Evolutionary conservation across 2,888 invertebrate species (phyloP).

Genomic region (Oscheius sp.): DNA sequence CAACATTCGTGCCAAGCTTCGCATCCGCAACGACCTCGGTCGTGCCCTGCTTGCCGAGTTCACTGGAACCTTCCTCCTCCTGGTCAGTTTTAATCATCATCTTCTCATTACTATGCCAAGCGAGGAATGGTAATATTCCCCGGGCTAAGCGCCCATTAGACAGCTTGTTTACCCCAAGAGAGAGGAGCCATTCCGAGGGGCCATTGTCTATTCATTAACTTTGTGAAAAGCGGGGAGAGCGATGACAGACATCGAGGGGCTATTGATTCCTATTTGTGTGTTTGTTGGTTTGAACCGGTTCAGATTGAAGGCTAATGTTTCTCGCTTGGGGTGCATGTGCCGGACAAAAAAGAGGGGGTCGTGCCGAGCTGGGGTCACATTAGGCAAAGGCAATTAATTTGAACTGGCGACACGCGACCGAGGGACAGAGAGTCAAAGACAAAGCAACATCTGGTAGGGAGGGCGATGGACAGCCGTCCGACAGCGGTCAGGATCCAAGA

Average conservation of each 20-base stretch:
- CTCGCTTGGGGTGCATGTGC: not conserved
- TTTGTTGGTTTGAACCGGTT: conserved; percentile 24
- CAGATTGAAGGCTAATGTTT: conserved; percentile 34
- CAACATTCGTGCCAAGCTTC: conserved; percentile 62
- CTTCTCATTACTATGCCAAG: not conserved
- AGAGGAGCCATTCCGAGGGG: conserved; percentile 21
- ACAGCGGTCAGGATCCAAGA: not conserved
- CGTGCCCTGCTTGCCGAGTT: conserved; percentile 70
- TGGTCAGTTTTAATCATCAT: conserved; percentile 51
- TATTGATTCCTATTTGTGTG: not conserved
- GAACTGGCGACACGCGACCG: conserved; percentile 34
- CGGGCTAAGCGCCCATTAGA: not conserved
- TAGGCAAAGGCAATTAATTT: conserved; percentile 28
- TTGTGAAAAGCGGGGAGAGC: not conserved
- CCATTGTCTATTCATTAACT: conserved; percentile 30
- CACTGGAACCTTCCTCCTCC: conserved; percentile 67
- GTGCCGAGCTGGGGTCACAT: conserved; percentile 18
- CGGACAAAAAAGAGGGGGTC: not conserved
- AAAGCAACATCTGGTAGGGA: conserved; percentile 32
- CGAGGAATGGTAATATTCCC: not conserved
- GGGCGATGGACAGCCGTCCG: not conserved
- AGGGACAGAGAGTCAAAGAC: not conserved
- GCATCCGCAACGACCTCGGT: conserved; percentile 64
- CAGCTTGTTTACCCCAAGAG: conserved; percentile 22
- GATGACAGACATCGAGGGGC: not conserved